Conservation (phyloP, 2,113 vertebrate species). For the Chionomys nivalis region DNA sequence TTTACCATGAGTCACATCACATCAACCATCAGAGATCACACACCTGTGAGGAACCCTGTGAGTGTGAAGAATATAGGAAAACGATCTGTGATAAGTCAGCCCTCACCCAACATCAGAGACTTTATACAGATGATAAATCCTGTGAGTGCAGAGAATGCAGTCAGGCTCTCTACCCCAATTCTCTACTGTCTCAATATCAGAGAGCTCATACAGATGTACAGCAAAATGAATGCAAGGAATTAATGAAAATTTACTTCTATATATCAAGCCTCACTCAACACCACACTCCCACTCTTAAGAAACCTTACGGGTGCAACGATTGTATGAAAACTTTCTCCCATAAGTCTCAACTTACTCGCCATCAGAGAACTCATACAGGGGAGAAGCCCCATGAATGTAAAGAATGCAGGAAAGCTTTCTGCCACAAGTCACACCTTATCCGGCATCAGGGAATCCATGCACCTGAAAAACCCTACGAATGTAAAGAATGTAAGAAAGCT, state of each 20-base stretch:
- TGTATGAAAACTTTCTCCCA: background rate
- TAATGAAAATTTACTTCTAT: background rate
- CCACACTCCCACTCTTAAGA: background rate
- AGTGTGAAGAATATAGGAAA: background rate
- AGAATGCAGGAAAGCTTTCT: background rate
- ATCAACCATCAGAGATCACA: background rate
- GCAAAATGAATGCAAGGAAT: background rate
- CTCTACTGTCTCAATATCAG: background rate
- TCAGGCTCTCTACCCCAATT: background rate
- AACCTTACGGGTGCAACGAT: background rate
- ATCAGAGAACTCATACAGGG: background rate
- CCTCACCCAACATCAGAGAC: background rate
- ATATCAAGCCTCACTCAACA: background rate
- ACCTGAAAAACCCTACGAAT: background rate
- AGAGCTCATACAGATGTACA: background rate
- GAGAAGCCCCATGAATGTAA: background rate
- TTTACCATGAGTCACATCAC: background rate
- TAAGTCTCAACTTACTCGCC: background rate
- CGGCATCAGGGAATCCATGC: background rate
- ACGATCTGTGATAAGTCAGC: background rate
- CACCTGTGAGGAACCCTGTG: background rate
- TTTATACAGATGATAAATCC: background rate
- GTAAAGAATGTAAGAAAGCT: background rate
- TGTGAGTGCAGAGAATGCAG: background rate
- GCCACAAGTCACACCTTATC: background rate